These are phyloP conservation scores for Chaitophorus viminalis DNA, from an alignment of 2,888 invertebrate genomes.

Conservation along the genomic window DNA sequence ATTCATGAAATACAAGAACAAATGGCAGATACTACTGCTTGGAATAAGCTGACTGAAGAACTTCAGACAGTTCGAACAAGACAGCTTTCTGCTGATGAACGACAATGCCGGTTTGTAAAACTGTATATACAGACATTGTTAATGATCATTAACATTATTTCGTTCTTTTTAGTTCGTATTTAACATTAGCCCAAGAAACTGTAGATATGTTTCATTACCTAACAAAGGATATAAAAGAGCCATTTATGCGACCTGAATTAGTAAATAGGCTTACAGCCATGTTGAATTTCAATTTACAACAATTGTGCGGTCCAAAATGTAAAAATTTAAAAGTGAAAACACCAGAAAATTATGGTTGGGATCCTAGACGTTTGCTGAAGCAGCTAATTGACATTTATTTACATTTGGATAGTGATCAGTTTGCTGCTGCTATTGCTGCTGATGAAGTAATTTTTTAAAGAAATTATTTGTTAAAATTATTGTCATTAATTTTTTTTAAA, in stretches of 20 bases:
- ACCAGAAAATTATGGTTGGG: constrained; percentile 97
- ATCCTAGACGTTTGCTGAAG: constrained; percentile 88
- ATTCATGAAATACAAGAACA: constrained; percentile 84
- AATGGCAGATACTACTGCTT: constrained; percentile 77
- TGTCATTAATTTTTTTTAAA: constrained; percentile 12
- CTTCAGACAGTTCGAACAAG: constrained; percentile 80
- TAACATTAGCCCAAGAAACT: constrained; percentile 92
- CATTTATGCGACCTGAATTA: constrained; percentile 92
- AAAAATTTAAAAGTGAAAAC: constrained; percentile 78
- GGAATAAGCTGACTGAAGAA: constrained; percentile 75
- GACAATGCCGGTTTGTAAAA: constrained; percentile 75
- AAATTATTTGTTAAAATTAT: constrained; percentile 21
- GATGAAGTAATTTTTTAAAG: constrained; percentile 82
- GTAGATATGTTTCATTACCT: constrained; percentile 98
- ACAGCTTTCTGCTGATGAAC: constrained; percentile 84
- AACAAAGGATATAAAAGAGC: constrained; percentile 92
- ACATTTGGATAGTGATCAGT: constrained; percentile 91
- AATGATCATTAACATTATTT: constrained; percentile 13
- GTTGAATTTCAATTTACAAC: constrained; percentile 97
- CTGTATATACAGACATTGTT: not conserved
- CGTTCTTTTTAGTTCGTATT: constrained; percentile 75
- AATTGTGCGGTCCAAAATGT: constrained; percentile 95
- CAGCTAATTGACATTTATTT: constrained; percentile 96
- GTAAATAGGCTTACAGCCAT: constrained; percentile 95
- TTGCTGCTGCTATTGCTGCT: constrained; percentile 90